Conservation (phyloP, 2,888 invertebrate species). For the Dynastes grantii region DNA sequence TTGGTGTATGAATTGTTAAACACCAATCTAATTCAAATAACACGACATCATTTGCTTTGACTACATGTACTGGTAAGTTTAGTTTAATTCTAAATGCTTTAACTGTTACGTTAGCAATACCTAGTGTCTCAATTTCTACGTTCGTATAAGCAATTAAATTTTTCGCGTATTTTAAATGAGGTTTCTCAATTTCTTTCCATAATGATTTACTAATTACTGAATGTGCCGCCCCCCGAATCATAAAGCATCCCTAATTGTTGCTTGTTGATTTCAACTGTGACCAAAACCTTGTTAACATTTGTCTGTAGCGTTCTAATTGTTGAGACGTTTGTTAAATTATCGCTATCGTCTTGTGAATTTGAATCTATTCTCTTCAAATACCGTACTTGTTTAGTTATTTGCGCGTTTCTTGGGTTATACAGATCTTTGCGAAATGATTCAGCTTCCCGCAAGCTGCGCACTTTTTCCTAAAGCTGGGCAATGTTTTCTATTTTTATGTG, state of each 20-base stretch:
- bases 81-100: neutral
- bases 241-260: neutral
- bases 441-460: too few relatives aligned
- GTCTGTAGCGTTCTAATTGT: too few relatives aligned
- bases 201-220: neutral
- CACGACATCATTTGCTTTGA: slow-evolving; percentile 26
- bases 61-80: slow-evolving; percentile 18
- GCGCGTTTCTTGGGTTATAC: too few relatives aligned
- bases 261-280: neutral
- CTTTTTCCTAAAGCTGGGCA: too few relatives aligned
- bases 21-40: slow-evolving; percentile 46
- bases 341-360: too few relatives aligned
- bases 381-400: too few relatives aligned
- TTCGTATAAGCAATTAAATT: neutral
- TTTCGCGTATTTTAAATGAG: neutral
- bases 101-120: slow-evolving; percentile 7
- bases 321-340: too few relatives aligned
- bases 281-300: neutral
- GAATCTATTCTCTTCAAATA: too few relatives aligned
- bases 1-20: slow-evolving; percentile 19
- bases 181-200: neutral
- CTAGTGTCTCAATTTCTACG: neutral
- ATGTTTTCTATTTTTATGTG: too few relatives aligned
- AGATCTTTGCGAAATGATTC: too few relatives aligned
- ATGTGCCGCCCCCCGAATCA: neutral